Evolutionary conservation across 2,888 invertebrate genomes (phyloP).

Genomic region (Blastobasis adustella): DNA sequence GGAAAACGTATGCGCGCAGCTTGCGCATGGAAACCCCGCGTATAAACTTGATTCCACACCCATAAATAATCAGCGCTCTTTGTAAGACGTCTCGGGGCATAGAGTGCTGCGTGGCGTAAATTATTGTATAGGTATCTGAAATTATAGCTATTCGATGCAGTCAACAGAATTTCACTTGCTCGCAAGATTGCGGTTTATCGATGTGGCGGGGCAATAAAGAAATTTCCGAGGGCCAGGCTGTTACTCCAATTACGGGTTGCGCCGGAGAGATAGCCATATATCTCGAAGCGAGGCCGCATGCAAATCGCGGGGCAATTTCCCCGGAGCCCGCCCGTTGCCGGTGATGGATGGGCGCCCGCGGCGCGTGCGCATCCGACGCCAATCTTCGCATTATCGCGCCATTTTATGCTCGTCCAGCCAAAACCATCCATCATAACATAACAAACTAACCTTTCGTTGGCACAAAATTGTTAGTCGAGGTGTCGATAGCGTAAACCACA

Average conservation of each 20-base stretch:
- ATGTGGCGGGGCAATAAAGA: too few relatives aligned
- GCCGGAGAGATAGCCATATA: slow-evolving; percentile 7
- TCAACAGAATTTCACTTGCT: too few relatives aligned
- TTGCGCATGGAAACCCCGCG: not conserved
- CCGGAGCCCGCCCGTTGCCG: slow-evolving; percentile 30
- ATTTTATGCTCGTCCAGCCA: slow-evolving; percentile 38
- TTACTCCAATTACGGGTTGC: too few relatives aligned
- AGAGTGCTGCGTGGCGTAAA: too few relatives aligned
- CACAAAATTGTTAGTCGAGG: not conserved
- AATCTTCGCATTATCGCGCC: slow-evolving; percentile 39
- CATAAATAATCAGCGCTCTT: too few relatives aligned
- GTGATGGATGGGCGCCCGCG: slow-evolving; percentile 34
- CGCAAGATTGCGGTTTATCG: too few relatives aligned
- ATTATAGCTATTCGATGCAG: too few relatives aligned
- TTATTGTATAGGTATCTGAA: too few relatives aligned
- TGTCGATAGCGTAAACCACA: too few relatives aligned
- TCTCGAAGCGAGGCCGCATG: slow-evolving; percentile 31
- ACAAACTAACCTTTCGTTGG: slow-evolving; percentile 16
- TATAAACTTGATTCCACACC: not conserved
- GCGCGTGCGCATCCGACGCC: slow-evolving; percentile 21
- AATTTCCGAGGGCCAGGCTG: too few relatives aligned
- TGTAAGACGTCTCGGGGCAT: too few relatives aligned
- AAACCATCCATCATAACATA: slow-evolving; percentile 32
- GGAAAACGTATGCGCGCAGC: slow-evolving; percentile 35
- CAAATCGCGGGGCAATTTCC: slow-evolving; percentile 42